These are phyloP conservation scores for Typhlichthys eigenmanni DNA, from an alignment of 2,797 vertebrate species.

Conservation along the genomic window DNA sequence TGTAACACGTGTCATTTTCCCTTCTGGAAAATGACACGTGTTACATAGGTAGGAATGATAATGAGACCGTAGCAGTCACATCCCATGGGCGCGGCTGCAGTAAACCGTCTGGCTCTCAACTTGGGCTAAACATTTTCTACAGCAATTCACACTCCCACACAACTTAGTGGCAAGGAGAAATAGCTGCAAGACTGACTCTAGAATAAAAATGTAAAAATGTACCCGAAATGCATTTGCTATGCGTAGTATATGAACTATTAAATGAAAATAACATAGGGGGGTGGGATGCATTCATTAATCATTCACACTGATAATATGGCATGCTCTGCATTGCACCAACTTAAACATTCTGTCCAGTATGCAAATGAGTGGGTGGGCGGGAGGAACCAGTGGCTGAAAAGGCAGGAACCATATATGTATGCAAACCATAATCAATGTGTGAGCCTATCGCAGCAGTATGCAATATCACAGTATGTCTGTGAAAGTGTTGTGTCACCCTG, in stretches of 20 bases:
- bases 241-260: too few relatives aligned
- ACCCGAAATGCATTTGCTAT: not conserved
- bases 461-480: constrained; percentile 8
- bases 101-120: constrained; percentile 5
- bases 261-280: not conserved
- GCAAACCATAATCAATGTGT: constrained; percentile 28
- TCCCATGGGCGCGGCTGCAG: not conserved
- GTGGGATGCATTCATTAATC: not conserved
- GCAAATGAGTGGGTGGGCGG: constrained; percentile 55
- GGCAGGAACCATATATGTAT: constrained; percentile 26
- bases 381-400: constrained; percentile 11
- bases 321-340: constrained; percentile 56
- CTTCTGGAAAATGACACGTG: constrained; percentile 5
- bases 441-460: constrained; percentile 14
- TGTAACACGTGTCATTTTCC: too few relatives aligned
- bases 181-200: not conserved
- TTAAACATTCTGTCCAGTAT: constrained; percentile 66
- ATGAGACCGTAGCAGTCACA: constrained; percentile 30
- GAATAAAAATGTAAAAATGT: not conserved
- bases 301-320: constrained; percentile 9
- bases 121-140: constrained; percentile 12
- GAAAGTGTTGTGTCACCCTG: constrained; percentile 22
- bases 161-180: constrained; percentile 6
- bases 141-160: constrained; percentile 22
- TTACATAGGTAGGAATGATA: constrained; percentile 27